phyloP scores from a whole-genome alignment of 2,888 invertebrate species.

The Eledona agricola region DNA sequence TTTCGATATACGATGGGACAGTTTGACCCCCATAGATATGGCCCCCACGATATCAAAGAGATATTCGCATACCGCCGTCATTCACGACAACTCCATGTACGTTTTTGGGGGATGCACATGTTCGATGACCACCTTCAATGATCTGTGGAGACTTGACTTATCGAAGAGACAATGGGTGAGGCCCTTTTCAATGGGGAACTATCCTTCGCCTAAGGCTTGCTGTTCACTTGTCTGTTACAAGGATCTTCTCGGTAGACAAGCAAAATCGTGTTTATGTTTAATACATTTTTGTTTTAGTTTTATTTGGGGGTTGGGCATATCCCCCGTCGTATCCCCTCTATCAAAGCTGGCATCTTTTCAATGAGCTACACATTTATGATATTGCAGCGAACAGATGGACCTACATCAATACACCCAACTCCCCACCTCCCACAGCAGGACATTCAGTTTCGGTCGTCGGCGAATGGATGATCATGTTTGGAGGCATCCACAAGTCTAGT shows the following conservation, averaged over 20 bases:
- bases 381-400: slow-evolving; percentile 84
- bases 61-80: slow-evolving; percentile 91
- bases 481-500: slow-evolving; percentile 59
- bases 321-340: slow-evolving; percentile 86
- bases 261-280: slow-evolving; percentile 11
- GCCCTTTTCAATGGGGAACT: slow-evolving; percentile 83
- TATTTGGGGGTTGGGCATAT: slow-evolving; percentile 97
- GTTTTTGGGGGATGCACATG: slow-evolving; percentile 97
- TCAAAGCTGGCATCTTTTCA: slow-evolving; percentile 88
- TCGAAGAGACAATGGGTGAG: slow-evolving; percentile 86
- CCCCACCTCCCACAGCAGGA: slow-evolving; percentile 85
- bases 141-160: slow-evolving; percentile 93
- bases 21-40: slow-evolving; percentile 67
- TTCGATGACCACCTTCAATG: slow-evolving; percentile 94
- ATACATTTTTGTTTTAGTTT: slow-evolving; percentile 45
- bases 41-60: slow-evolving; percentile 86
- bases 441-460: slow-evolving; percentile 90
- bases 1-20: slow-evolving; percentile 80
- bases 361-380: slow-evolving; percentile 90
- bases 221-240: slow-evolving; percentile 91
- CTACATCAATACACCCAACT: slow-evolving; percentile 68
- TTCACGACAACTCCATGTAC: slow-evolving; percentile 87
- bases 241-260: slow-evolving; percentile 75
- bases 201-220: slow-evolving; percentile 96
- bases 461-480: slow-evolving; percentile 84